phyloP scores from a whole-genome alignment of 2,888 invertebrate genomes.

The Polydrusus pterygomalis region DNA sequence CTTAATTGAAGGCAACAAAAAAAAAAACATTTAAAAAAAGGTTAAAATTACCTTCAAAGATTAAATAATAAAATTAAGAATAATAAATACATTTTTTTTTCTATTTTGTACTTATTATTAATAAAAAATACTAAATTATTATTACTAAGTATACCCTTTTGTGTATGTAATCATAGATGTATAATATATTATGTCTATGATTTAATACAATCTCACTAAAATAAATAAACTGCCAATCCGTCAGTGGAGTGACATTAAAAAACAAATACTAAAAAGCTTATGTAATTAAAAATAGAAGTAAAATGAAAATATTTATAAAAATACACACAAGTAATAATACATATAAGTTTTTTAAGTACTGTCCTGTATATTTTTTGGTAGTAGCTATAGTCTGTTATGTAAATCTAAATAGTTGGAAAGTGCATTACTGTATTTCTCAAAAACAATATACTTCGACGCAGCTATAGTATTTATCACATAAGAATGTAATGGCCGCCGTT shows the following conservation, averaged over 20 bases:
- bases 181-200: too few relatives aligned
- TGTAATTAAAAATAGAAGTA: neutral
- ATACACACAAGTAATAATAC: conserved; percentile 8
- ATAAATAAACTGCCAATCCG: conserved; percentile 10
- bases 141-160: too few relatives aligned
- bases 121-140: neutral
- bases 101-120: neutral
- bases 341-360: conserved; percentile 11
- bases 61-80: conserved; percentile 4
- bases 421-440: too few relatives aligned
- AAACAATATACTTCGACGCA: too few relatives aligned
- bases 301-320: conserved; percentile 18
- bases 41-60: neutral
- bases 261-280: conserved; percentile 14
- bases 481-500: too few relatives aligned
- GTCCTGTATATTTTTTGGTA: conserved; percentile 18
- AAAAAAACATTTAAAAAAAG: neutral
- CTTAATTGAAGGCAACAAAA: neutral
- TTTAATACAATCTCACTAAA: neutral
- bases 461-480: too few relatives aligned
- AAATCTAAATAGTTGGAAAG: too few relatives aligned
- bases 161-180: too few relatives aligned
- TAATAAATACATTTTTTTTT: neutral
- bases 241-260: neutral
- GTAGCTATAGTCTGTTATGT: too few relatives aligned